A percentile compares a stretch with the other conserved stretches of the same genome.
These are phyloP conservation scores for Silurus glanis DNA, from an alignment of 2,113 vertebrate species.

Conservation along the genomic window DNA sequence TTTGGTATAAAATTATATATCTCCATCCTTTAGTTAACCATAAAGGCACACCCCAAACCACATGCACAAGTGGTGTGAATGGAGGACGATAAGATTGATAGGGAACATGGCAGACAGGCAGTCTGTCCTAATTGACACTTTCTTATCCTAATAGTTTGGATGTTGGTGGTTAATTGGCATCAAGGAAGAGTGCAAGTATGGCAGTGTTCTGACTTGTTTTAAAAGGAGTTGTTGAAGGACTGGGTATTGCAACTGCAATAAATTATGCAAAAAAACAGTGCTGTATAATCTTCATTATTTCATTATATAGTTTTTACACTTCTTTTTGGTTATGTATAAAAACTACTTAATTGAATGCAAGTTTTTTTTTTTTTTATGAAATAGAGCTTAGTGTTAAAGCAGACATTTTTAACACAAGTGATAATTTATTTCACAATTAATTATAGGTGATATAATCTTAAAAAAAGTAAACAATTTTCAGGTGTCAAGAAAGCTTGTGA, in stretches of 20 bases:
- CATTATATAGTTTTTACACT: too few species aligned
- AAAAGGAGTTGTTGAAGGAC: neutral
- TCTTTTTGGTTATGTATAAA: neutral
- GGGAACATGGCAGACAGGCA: neutral
- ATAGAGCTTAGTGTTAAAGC: neutral
- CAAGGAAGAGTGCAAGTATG: neutral
- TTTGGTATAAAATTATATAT: neutral
- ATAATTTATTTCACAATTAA: slow-evolving; percentile 12
- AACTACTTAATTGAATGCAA: neutral
- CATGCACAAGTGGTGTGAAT: neutral
- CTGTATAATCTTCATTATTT: neutral
- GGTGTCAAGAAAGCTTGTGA: slow-evolving; percentile 10
- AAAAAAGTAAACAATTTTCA: neutral
- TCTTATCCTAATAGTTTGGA: neutral
- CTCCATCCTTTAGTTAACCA: neutral
- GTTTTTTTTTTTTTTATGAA: neutral
- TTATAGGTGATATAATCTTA: neutral
- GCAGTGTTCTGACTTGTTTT: neutral
- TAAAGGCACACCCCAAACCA: neutral
- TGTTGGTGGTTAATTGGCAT: neutral
- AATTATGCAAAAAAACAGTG: neutral
- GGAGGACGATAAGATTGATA: neutral
- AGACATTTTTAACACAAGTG: neutral
- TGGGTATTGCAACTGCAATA: neutral
- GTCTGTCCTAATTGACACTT: neutral